Base-by-base conservation (phyloP, 2,113 vertebrate genomes). In the Myotis lucifugus region DNA sequence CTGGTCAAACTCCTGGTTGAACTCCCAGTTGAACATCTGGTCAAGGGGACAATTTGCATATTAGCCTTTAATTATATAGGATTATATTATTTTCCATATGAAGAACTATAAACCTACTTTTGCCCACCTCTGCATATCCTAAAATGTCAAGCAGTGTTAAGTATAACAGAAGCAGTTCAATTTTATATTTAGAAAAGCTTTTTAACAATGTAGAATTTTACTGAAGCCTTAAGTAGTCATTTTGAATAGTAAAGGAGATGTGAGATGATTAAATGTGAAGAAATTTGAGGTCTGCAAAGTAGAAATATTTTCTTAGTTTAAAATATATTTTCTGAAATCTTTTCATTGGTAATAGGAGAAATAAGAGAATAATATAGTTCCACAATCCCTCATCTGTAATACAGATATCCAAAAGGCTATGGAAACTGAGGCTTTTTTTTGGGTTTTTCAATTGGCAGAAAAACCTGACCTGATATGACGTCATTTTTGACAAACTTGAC, bases 121-220 rank as follows among this genome's bases (percentile, higher is more conserved):
- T 74, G 72, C 42, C 42, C 73, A 48, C 42, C 73, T 42, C 73
- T 74, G 25, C 42, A 32, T 46, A 18, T 48, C 42, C 48, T 88
- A 59, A 85, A 91, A 86, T 76, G 18, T 61, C 37, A 87, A 42
- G 19, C 46, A 79, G 13, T 69, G 19, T 32, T 82, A 93, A 90
- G 34, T 74, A 29, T 23, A 90, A 10, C 19, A 61, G 17, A 56
- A 78, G 21, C 21, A 59, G 50, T 88, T 90, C 40, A 93, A 2
- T 42, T 91, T 78, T 87, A 50, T 89, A 86, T 92, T 92, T 95
- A 46, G 92, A 56, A 88, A 88, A 85, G 29, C 88, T 94, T 86
- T 93, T 18, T 72, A 90, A 52, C 64, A 48, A 52, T 66, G 11
- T 67, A 86, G 9, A 94, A 90, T 91, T 87, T 90, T 77, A 88